Percentiles rank a stretch among this genome's conserved stretches.
phyloP scores from a whole-genome alignment of 1,140 invertebrate genomes.

The Drosophila micromelanica region DNA sequence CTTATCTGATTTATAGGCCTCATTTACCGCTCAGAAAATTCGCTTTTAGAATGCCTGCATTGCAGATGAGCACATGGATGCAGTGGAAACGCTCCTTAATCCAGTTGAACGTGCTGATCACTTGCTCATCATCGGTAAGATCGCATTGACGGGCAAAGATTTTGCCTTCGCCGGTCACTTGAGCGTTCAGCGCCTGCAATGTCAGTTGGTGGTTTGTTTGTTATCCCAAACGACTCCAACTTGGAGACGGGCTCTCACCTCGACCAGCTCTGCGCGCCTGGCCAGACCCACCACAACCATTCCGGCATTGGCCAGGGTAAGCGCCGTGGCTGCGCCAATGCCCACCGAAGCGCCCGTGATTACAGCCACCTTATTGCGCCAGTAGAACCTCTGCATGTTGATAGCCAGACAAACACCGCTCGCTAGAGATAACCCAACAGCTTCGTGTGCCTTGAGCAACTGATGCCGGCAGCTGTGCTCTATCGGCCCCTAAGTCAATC shows the following conservation, averaged over 20 bases:
- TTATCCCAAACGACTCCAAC: neutral
- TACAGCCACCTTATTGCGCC: constrained; percentile 87
- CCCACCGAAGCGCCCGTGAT: constrained; percentile 89
- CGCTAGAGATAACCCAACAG: constrained; percentile 36
- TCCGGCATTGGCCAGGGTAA: constrained; percentile 85
- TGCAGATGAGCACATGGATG: constrained; percentile 77
- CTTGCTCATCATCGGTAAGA: constrained; percentile 86
- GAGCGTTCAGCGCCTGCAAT: constrained; percentile 48
- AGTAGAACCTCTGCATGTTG: constrained; percentile 86
- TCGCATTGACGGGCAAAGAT: constrained; percentile 85
- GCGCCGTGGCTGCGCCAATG: constrained; percentile 86
- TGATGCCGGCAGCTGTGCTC: constrained; percentile 34
- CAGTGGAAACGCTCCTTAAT: constrained; percentile 59
- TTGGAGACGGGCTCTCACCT: constrained; percentile 73
- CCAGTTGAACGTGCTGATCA: constrained; percentile 86
- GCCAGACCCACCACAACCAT: constrained; percentile 87
- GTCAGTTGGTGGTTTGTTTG: neutral
- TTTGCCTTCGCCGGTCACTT: constrained; percentile 74
- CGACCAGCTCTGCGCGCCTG: constrained; percentile 85
- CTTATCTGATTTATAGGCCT: too few relatives aligned
- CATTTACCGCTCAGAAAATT: constrained; percentile 73
- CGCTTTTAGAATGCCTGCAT: constrained; percentile 80
- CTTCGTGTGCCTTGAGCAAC: constrained; percentile 40
- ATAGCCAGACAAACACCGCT: neutral
- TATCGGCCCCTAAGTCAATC: constrained; percentile 21